Conservation (phyloP, 2,888 invertebrate species). For the Aphodius sticticus region DNA sequence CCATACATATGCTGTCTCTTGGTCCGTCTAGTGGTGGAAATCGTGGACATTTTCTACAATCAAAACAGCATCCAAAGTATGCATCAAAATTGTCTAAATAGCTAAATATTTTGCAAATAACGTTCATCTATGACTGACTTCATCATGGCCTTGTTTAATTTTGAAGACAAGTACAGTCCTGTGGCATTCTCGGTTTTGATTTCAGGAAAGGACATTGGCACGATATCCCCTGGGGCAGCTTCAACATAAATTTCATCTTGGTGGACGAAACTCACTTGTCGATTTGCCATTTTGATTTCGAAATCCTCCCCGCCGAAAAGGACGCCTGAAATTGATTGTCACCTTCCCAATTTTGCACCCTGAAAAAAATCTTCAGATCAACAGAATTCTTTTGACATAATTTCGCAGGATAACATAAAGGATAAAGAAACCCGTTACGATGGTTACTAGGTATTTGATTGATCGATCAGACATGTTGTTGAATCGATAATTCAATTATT, state of each 20-base stretch:
- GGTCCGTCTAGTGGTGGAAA: conserved; percentile 71
- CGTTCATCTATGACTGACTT: conserved; percentile 16
- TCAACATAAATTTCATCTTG: not conserved
- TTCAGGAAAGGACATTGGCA: conserved; percentile 30
- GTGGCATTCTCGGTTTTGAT: conserved; percentile 24
- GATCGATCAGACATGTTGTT: not conserved
- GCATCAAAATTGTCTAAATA: not conserved
- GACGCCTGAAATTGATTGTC: not conserved
- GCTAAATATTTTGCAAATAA: not conserved
- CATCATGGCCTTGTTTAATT: conserved; percentile 18
- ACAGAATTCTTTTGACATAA: not conserved
- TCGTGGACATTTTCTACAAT: conserved; percentile 57
- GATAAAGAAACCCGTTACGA: not conserved
- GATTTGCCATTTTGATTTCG: not conserved
- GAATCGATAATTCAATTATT: no score
- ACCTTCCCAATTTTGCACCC: not conserved
- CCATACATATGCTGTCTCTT: conserved; percentile 64
- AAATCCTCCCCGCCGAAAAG: not conserved
- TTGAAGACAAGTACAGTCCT: conserved; percentile 30
- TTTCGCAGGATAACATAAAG: not conserved
- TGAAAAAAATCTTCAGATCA: not conserved
- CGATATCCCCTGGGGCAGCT: conserved; percentile 17
- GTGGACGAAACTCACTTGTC: not conserved
- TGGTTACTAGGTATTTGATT: not conserved
- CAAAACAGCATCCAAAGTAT: not conserved